phyloP scores from a whole-genome alignment of 2,797 vertebrate genomes.

The Takifugu ocellatus region DNA sequence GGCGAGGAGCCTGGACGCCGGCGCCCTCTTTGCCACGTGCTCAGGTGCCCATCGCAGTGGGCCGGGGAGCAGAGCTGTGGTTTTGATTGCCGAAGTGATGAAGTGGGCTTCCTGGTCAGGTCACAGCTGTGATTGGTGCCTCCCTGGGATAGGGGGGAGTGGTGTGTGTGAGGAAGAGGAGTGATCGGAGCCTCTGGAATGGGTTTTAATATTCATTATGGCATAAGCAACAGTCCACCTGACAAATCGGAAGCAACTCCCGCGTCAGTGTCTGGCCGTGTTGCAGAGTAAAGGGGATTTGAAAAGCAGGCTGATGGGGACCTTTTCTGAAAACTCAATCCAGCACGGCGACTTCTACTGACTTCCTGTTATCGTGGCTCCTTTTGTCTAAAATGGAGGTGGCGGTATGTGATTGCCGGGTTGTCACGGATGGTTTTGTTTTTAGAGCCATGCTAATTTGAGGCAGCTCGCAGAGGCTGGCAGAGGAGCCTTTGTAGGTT shows the following conservation, averaged over 20 bases:
- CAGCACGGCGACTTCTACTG: too few species aligned
- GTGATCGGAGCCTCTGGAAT: conserved; percentile 5
- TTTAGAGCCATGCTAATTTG: conserved; percentile 40
- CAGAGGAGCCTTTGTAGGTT: conserved; percentile 35
- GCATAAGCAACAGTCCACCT: neutral
- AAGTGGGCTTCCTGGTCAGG: conserved; percentile 55
- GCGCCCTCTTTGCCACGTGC: conserved; percentile 7
- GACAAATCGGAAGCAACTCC: neutral
- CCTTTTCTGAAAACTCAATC: too few species aligned
- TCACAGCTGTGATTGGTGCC: conserved; percentile 59
- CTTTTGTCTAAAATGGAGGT: too few species aligned
- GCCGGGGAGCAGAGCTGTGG: too few species aligned
- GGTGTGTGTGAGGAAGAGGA: neutral
- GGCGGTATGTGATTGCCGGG: conserved; percentile 11
- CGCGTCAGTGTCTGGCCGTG: too few species aligned
- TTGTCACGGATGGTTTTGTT: conserved; percentile 37
- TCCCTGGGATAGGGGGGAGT: conserved; percentile 18
- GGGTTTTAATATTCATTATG: neutral
- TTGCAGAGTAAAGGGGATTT: too few species aligned
- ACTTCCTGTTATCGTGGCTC: too few species aligned
- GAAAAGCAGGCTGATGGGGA: too few species aligned
- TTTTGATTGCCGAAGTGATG: conserved; percentile 58
- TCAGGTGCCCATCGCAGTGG: neutral
- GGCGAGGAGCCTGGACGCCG: conserved; percentile 43
- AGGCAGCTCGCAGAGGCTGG: conserved; percentile 30